phyloP scores from a whole-genome alignment of 2,888 invertebrate genomes.

The Formica aserva region DNA sequence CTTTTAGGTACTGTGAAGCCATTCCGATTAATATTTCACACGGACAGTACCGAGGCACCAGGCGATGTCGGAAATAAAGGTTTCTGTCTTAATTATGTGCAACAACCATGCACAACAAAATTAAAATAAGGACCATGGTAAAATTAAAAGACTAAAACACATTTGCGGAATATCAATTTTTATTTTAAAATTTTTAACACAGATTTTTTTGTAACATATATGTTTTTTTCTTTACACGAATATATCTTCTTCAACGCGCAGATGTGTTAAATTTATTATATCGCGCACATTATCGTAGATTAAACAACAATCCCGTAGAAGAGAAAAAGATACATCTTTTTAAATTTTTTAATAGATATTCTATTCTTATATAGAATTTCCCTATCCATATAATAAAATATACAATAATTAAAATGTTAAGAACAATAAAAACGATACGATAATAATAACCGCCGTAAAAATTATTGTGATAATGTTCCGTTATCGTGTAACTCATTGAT shows the following conservation, averaged over 20 bases:
- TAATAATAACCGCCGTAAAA: conserved; percentile 10
- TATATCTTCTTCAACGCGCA: neutral
- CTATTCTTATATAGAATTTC: neutral
- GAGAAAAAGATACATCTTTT: neutral
- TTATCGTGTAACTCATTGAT: neutral
- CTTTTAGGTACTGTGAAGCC: conserved; percentile 92
- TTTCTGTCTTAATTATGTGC: conserved; percentile 93
- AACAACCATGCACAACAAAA: conserved; percentile 93
- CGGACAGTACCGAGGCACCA: conserved; percentile 92
- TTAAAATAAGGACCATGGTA: conserved; percentile 58
- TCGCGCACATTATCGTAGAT: neutral
- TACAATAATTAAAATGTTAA: neutral
- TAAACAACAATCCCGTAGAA: neutral
- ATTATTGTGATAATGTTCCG: conserved; percentile 12
- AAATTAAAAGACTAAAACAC: neutral
- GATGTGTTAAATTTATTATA: neutral
- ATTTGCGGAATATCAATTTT: conserved; percentile 32
- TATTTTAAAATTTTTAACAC: conserved; percentile 44
- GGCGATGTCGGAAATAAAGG: conserved; percentile 92
- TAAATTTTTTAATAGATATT: neutral
- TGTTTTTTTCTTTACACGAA: neutral
- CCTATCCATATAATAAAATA: neutral
- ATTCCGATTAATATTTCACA: conserved; percentile 92
- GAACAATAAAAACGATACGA: conserved; percentile 7
- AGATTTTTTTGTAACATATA: conserved; percentile 20